phyloP scores from a whole-genome alignment of 2,888 invertebrate genomes.

The Linnaemya tessellans region DNA sequence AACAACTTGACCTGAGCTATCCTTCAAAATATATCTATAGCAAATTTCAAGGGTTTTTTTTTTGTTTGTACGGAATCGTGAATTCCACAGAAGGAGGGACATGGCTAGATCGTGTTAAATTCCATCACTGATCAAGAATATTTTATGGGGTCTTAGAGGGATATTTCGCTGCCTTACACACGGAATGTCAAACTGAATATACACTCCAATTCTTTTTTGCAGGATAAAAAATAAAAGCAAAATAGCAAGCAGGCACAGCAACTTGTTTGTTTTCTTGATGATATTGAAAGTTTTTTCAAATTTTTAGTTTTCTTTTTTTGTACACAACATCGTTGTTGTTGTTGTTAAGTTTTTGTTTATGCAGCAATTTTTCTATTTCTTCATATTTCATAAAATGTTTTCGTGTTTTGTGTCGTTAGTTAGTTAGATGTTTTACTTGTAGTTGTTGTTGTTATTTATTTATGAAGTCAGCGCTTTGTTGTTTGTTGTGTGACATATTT shows the following conservation, averaged over 20 bases:
- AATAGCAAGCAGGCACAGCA: slow-evolving; percentile 44
- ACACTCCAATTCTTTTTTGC: too few relatives aligned
- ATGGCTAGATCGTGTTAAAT: too few relatives aligned
- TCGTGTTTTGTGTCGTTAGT: slow-evolving; percentile 43
- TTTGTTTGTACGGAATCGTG: too few relatives aligned
- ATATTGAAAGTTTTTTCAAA: slow-evolving; percentile 58
- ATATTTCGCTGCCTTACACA: too few relatives aligned
- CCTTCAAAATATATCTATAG: too few relatives aligned
- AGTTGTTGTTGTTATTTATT: slow-evolving; percentile 38
- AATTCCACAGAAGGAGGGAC: too few relatives aligned
- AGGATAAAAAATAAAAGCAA: slow-evolving; percentile 16
- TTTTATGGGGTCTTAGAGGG: too few relatives aligned
- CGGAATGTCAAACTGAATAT: too few relatives aligned
- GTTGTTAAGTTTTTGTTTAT: slow-evolving; percentile 52
- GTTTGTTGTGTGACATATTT: slow-evolving; percentile 65
- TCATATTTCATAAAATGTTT: slow-evolving; percentile 3
- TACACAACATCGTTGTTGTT: background rate
- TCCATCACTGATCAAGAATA: too few relatives aligned
- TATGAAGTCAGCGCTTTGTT: slow-evolving; percentile 61
- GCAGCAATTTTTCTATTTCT: slow-evolving; percentile 21
- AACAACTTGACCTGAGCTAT: too few relatives aligned
- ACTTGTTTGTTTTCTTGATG: slow-evolving; percentile 62
- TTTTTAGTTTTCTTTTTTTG: background rate
- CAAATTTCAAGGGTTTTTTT: too few relatives aligned
- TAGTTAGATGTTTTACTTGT: slow-evolving; percentile 28